Base-by-base conservation (phyloP, 2,888 invertebrate genomes). In the Tipula helvola region DNA sequence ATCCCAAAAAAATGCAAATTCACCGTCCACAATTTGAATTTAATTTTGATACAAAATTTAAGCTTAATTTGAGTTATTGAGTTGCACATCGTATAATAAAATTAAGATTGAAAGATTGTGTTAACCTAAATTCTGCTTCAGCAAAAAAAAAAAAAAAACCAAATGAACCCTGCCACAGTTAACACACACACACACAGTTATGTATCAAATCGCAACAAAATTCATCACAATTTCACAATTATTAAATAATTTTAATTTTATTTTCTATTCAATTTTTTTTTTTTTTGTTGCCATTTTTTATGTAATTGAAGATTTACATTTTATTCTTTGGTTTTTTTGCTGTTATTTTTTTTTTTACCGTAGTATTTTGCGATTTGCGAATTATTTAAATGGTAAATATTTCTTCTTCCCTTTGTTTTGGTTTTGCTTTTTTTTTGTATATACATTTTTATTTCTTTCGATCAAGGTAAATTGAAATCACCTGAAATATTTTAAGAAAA, bases 381-480 rank as follows among this genome's bases (percentile, higher is more conserved):
- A 71, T 28, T 28, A 28, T 71, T 71, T 71, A 71, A 71, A 71
- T 71, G 28, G 71, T 71, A 71, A 71, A 71, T 71, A 71, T 71
- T 71, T 71, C 71, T 71, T 71, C 71, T 71, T 71, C 71, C 28
- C 71, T 71, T 18, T 71, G 71, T 71, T 71, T 44, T 18, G 28
- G 18, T 71, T 71, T 18, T 5, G 8, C 5, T 5, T 52, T 13
- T 52, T 52, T 52, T 52, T n/a, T n/a, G n/a, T 52, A 10, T 47
- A 10, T 57, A 8, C 18, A 18, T 52, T 18, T 71, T 71, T 71
- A 28, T 71, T 71, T 71, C 28, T 71, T 71, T 28, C 10, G 18
- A 71, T 71, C 71, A 71, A 71, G 71, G 71, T 71, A 71, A 71
- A 71, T 71, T 71, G 71, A 71, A 71, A 71, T 71, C 71, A 71